Evolutionary conservation across 2,888 invertebrate genomes (phyloP).

Genomic region (Celastrina argiolus): DNA sequence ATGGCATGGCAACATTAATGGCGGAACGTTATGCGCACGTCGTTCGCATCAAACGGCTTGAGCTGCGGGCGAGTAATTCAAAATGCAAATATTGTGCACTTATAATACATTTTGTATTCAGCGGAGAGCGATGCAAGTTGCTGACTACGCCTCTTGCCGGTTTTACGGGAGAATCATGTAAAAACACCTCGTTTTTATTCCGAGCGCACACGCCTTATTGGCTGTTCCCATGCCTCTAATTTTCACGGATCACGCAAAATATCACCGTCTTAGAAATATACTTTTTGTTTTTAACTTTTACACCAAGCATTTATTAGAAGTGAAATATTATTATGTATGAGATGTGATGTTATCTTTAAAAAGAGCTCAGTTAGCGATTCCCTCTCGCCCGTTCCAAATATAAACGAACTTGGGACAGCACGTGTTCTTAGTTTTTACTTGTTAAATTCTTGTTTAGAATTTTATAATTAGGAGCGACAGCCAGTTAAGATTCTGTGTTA

Average conservation of each 20-base stretch:
- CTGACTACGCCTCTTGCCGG: slow-evolving; percentile 60
- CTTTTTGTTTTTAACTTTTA: not conserved
- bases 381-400: slow-evolving; percentile 59
- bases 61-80: slow-evolving; percentile 66
- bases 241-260: slow-evolving; percentile 62
- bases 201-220: slow-evolving; percentile 62
- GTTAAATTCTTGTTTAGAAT: slow-evolving; percentile 28
- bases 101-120: slow-evolving; percentile 74
- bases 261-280: slow-evolving; percentile 26
- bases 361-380: slow-evolving; percentile 64
- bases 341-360: slow-evolving; percentile 63
- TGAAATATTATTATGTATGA: slow-evolving; percentile 50
- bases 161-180: slow-evolving; percentile 75
- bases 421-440: slow-evolving; percentile 72
- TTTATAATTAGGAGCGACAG: slow-evolving; percentile 10
- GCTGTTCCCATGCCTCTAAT: slow-evolving; percentile 75
- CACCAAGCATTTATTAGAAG: slow-evolving; percentile 48
- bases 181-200: slow-evolving; percentile 73
- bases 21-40: slow-evolving; percentile 27
- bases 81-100: slow-evolving; percentile 75
- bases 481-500: not conserved
- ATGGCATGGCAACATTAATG: slow-evolving; percentile 25
- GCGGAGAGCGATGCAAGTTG: slow-evolving; percentile 54
- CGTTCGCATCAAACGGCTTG: slow-evolving; percentile 20
- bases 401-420: slow-evolving; percentile 65